Evolutionary conservation across 2,888 invertebrate species (phyloP).

Genomic region (Chymomyza fuscimana): DNA sequence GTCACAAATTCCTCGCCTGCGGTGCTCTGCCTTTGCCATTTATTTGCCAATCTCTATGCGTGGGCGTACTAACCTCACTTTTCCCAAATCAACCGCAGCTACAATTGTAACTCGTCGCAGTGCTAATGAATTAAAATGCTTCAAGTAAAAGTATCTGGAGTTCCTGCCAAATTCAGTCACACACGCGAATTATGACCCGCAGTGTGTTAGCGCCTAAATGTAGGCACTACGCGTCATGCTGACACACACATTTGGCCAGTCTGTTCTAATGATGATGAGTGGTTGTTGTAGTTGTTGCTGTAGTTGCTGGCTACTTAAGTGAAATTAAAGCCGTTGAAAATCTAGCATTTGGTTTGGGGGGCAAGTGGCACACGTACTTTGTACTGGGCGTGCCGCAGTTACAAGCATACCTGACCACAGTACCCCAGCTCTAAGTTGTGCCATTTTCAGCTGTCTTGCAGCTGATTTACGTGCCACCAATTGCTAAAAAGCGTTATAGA

Average conservation of each 20-base stretch:
- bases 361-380: conserved; percentile 8
- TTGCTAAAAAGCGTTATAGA: conserved; percentile 26
- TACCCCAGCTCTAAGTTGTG: not conserved
- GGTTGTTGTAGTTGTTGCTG: conserved; percentile 44
- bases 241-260: not conserved
- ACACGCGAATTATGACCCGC: not conserved
- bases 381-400: conserved; percentile 28
- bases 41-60: not conserved
- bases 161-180: not conserved
- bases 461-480: not conserved
- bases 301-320: conserved; percentile 31
- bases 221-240: not conserved
- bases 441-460: not conserved
- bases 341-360: conserved; percentile 9
- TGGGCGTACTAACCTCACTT: not conserved
- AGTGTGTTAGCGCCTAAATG: not conserved
- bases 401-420: conserved; percentile 12
- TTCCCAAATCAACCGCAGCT: not conserved
- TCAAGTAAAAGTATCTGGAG: not conserved
- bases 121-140: conserved; percentile 4
- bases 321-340: conserved; percentile 16
- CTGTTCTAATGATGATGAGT: not conserved
- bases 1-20: not conserved
- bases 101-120: not conserved
- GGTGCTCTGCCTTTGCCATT: not conserved